These are phyloP conservation scores for Agelas oroides DNA, from an alignment of 37 sponge, comb jelly and placozoan genomes.

Conservation along the genomic window DNA sequence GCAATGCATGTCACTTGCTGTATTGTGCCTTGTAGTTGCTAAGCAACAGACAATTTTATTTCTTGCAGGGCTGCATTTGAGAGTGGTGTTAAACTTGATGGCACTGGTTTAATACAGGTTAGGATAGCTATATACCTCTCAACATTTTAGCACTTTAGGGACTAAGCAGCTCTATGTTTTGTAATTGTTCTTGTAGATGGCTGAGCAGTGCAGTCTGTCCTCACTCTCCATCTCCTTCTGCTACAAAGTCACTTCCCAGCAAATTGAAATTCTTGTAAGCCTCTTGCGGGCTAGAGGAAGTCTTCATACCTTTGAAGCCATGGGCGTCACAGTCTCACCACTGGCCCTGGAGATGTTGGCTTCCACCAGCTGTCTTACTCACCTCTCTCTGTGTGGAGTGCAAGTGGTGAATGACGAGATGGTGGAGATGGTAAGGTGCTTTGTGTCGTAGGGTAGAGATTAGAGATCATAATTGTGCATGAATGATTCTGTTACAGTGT, in stretches of 20 bases:
- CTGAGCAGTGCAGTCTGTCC: slow-evolving; percentile 48
- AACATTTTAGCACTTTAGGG: too few relatives aligned
- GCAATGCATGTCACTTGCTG: too few relatives aligned
- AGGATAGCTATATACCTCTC: not conserved
- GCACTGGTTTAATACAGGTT: slow-evolving; percentile 67
- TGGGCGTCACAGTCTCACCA: slow-evolving; percentile 36
- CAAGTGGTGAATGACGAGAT: slow-evolving; percentile 34
- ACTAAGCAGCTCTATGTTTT: not conserved
- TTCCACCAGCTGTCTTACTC: slow-evolving; percentile 36
- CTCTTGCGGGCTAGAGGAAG: slow-evolving; percentile 51
- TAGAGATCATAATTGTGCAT: not conserved
- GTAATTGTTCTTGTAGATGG: slow-evolving; percentile 39
- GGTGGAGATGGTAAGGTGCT: slow-evolving; percentile 39
- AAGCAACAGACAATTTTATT: too few relatives aligned
- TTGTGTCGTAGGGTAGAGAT: not conserved
- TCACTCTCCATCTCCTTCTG: slow-evolving; percentile 68
- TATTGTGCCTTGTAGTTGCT: too few relatives aligned
- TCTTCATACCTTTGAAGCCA: slow-evolving; percentile 24
- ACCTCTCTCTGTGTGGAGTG: slow-evolving; percentile 68
- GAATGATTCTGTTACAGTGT: not conserved
- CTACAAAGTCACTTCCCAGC: slow-evolving; percentile 41
- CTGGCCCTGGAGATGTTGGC: slow-evolving; percentile 43
- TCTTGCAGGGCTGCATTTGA: slow-evolving; percentile 78
- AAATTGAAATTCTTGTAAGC: slow-evolving; percentile 39
- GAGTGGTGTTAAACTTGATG: slow-evolving; percentile 63